Percentiles rank a stretch among this genome's conserved stretches.
Evolutionary conservation across 2,888 invertebrate species (phyloP).

Genomic region (Biston stratarius): DNA sequence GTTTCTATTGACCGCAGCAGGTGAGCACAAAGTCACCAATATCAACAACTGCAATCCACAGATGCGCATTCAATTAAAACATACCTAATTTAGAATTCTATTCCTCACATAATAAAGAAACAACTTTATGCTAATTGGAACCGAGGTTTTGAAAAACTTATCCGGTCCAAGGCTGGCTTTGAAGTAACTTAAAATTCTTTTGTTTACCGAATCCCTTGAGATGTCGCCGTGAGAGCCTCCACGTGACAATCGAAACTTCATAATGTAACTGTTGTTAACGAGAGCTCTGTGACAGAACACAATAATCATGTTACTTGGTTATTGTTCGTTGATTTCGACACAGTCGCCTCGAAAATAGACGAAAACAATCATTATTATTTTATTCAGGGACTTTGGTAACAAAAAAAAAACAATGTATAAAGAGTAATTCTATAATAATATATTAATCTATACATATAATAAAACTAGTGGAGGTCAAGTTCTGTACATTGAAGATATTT

Average conservation of each 20-base stretch:
- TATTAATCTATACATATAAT: too few relatives aligned
- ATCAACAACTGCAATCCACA: background rate
- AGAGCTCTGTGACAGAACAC: conserved; percentile 9
- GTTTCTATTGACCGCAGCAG: conserved; percentile 33
- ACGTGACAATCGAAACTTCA: conserved; percentile 20
- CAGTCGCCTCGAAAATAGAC: conserved; percentile 4
- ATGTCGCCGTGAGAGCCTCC: conserved; percentile 39
- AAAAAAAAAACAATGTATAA: too few relatives aligned
- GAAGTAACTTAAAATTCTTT: conserved; percentile 42
- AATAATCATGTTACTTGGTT: conserved; percentile 6
- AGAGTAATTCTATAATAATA: too few relatives aligned
- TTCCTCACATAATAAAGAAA: conserved; percentile 15
- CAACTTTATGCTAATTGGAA: conserved; percentile 26
- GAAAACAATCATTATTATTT: conserved; percentile 11
- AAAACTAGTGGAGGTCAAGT: too few relatives aligned
- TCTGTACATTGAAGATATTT: too few relatives aligned
- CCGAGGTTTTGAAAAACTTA: conserved; percentile 38
- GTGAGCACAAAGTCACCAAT: conserved; percentile 36
- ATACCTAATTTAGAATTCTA: conserved; percentile 21
- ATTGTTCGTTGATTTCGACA: conserved; percentile 18
- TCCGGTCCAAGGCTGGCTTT: conserved; percentile 33
- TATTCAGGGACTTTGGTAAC: conserved; percentile 2
- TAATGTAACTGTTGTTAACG: conserved; percentile 13
- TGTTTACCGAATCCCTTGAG: conserved; percentile 36
- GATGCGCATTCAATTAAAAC: conserved; percentile 12